Evolutionary conservation across 2,113 vertebrate species (phyloP).

Genomic region (Shinisaurus crocodilurus): DNA sequence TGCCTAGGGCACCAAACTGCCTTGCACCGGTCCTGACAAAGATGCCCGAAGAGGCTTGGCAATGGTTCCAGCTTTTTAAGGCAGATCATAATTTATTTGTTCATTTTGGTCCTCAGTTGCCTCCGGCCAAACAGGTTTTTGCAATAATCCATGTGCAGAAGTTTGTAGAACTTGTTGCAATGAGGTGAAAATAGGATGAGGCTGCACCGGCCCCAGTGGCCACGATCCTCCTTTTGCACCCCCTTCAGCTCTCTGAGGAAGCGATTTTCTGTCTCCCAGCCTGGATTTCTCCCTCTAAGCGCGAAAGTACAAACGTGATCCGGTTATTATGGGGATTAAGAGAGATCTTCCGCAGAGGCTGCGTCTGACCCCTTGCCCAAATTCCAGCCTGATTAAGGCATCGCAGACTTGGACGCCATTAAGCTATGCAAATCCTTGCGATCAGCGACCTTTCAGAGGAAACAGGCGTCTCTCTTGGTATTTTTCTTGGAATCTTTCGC

Average conservation of each 20-base stretch:
- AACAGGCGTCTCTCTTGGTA: constrained; percentile 32
- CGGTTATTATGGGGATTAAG: background rate
- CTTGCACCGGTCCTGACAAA: too few species aligned
- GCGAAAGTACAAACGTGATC: constrained; percentile 1
- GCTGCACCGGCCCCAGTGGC: background rate
- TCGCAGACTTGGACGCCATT: constrained; percentile 50
- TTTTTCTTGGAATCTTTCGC: background rate
- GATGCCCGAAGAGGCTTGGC: too few species aligned
- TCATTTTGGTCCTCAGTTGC: too few species aligned
- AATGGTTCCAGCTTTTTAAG: too few species aligned
- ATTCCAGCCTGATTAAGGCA: constrained; percentile 43
- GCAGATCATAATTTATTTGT: too few species aligned
- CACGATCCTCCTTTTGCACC: background rate
- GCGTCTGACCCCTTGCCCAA: constrained; percentile 51
- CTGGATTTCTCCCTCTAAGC: background rate
- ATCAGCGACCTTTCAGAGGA: constrained; percentile 41
- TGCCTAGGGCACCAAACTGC: too few species aligned
- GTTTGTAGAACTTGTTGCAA: too few species aligned
- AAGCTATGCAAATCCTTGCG: constrained; percentile 44
- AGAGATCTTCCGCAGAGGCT: background rate
- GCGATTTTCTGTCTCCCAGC: background rate
- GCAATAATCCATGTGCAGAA: background rate
- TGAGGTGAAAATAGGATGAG: background rate
- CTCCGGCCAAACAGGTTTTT: background rate
- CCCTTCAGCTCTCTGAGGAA: background rate